A percentile compares a stretch with the other conserved stretches of the same genome.
Evolutionary conservation across 2,888 invertebrate genomes (phyloP).

Genomic region (Zaprionus lineosus): DNA sequence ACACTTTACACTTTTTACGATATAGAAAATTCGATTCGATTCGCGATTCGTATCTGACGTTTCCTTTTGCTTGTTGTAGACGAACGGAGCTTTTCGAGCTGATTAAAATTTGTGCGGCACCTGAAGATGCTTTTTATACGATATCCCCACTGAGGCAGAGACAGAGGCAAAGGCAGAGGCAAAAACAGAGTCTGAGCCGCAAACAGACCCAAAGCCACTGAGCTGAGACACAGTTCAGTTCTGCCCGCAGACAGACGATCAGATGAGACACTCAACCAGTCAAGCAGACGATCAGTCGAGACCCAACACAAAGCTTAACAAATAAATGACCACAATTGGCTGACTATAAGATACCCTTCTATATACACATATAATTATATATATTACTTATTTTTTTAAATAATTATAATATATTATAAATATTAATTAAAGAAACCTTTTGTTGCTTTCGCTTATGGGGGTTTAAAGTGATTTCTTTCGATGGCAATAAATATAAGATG

Average conservation of each 20-base stretch:
- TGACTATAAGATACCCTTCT: slow-evolving; percentile 23
- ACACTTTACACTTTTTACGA: slow-evolving; percentile 17
- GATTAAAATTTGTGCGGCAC: slow-evolving; percentile 80
- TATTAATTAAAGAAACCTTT: too few species aligned
- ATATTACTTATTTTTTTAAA: too few species aligned
- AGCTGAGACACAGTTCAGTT: slow-evolving; percentile 52
- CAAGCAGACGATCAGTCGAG: slow-evolving; percentile 14
- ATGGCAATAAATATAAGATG: too few species aligned
- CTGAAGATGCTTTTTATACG: slow-evolving; percentile 82
- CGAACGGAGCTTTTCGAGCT: slow-evolving; percentile 76
- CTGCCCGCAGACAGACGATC: slow-evolving; percentile 31
- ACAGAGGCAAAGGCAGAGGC: slow-evolving; percentile 15
- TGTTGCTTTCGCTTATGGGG: too few species aligned
- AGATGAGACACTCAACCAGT: slow-evolving; percentile 1
- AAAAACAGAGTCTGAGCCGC: too few species aligned
- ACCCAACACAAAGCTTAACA: slow-evolving; percentile 12
- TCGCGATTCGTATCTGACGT: too few species aligned
- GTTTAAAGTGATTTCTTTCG: too few species aligned
- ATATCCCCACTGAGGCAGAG: slow-evolving; percentile 6
- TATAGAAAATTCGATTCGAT: slow-evolving; percentile 8
- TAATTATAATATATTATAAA: too few species aligned
- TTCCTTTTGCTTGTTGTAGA: slow-evolving; percentile 50
- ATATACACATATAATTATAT: too few species aligned
- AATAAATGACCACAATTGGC: background rate
- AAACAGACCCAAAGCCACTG: too few species aligned